Evolutionary conservation across 2,113 vertebrate genomes (phyloP).

Genomic region (Tringa solitaria): DNA sequence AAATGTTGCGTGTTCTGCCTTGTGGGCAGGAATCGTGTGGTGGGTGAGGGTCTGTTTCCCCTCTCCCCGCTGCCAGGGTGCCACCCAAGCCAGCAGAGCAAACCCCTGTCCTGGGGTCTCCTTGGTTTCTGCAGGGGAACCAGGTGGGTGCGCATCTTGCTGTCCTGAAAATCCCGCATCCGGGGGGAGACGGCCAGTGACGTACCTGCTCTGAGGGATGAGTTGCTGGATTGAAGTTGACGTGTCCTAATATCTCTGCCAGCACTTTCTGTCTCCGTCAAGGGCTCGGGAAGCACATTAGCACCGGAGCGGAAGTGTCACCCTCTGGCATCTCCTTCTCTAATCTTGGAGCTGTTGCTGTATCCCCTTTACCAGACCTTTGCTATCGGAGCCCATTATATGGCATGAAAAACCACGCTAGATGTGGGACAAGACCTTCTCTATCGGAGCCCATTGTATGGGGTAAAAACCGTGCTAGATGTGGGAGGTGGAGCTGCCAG

Average conservation of each 20-base stretch:
- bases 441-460: background rate
- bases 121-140: accelerated
- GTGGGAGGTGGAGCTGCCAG: background rate
- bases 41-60: background rate
- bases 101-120: background rate
- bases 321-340: conserved; percentile 62
- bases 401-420: background rate
- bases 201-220: conserved; percentile 56
- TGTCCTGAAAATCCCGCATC: background rate
- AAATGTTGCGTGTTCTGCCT: accelerated
- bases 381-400: background rate
- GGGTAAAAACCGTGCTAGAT: background rate
- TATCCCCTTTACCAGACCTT: conserved; percentile 27
- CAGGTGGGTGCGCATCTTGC: background rate
- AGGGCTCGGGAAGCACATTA: conserved; percentile 29
- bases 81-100: background rate
- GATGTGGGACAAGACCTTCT: background rate
- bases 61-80: background rate
- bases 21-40: background rate
- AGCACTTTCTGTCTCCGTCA: conserved; percentile 18
- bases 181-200: background rate
- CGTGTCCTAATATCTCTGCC: conserved; percentile 39
- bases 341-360: conserved; percentile 22
- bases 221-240: conserved; percentile 51
- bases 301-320: conserved; percentile 49